phyloP scores from a whole-genome alignment of 1,140 invertebrate species.

The Hycleus cichorii region DNA sequence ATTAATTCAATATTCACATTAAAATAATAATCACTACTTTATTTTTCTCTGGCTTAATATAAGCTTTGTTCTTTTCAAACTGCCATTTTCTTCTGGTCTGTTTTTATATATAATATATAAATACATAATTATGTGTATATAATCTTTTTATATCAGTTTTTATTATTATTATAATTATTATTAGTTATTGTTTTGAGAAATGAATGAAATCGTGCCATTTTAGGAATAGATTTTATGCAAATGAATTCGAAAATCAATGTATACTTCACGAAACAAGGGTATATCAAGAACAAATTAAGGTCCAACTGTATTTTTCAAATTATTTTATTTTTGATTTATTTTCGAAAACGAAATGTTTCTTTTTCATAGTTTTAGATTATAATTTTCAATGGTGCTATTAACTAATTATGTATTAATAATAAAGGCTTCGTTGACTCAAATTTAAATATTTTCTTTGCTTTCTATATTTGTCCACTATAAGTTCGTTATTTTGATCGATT shows the following conservation, averaged over 20 bases:
- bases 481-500: conserved; percentile 1
- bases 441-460: neutral
- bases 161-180: conserved; percentile 26
- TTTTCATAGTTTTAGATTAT: conserved; percentile 19
- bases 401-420: conserved; percentile 17
- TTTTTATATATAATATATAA: conserved; percentile 20
- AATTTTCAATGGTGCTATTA: conserved; percentile 33
- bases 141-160: conserved; percentile 8
- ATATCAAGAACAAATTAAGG: conserved; percentile 17
- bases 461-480: conserved; percentile 13
- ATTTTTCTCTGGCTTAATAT: conserved; percentile 11
- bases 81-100: conserved; percentile 34
- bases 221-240: conserved; percentile 23
- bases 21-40: neutral
- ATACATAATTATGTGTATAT: no score
- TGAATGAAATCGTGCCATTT: conserved; percentile 32
- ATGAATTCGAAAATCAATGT: conserved; percentile 18
- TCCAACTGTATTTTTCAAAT: conserved; percentile 18
- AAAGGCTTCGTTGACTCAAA: conserved; percentile 11
- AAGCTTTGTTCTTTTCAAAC: conserved; percentile 26
- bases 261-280: conserved; percentile 13
- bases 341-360: neutral
- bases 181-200: conserved; percentile 19
- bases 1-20: neutral
- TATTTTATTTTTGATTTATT: neutral